Evolutionary conservation across 2,888 invertebrate species (phyloP).

Genomic region (Dermolepida albohirtum): DNA sequence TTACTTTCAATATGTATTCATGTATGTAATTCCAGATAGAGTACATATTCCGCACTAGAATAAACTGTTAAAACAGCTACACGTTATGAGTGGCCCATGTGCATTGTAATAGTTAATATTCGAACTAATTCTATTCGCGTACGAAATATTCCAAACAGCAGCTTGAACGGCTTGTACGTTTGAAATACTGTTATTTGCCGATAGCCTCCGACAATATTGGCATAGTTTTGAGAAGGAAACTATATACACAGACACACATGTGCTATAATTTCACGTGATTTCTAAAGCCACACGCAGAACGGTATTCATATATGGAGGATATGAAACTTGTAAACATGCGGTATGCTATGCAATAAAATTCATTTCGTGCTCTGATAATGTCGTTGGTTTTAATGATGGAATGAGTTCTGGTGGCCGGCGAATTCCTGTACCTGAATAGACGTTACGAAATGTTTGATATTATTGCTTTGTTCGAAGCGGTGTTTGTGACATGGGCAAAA

Average conservation of each 20-base stretch:
- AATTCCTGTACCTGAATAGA: no score
- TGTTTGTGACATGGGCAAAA: no score
- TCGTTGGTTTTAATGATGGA: slow-evolving; percentile 1
- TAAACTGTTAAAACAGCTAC: neutral
- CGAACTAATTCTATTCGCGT: slow-evolving; percentile 12
- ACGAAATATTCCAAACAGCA: slow-evolving; percentile 8
- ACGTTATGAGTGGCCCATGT: neutral
- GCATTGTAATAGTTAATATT: slow-evolving; percentile 5
- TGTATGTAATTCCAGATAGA: no score
- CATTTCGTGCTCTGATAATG: slow-evolving; percentile 14
- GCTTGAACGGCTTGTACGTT: neutral
- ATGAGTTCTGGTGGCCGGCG: neutral
- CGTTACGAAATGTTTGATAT: no score
- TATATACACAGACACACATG: slow-evolving; percentile 45
- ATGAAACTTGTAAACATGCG: slow-evolving; percentile 9
- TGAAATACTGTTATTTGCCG: slow-evolving; percentile 32
- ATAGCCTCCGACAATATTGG: slow-evolving; percentile 51
- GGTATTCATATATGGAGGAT: neutral
- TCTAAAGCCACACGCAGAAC: slow-evolving; percentile 11
- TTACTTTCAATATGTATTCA: no score
- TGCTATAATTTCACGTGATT: slow-evolving; percentile 10
- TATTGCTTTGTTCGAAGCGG: no score
- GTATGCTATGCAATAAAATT: slow-evolving; percentile 7
- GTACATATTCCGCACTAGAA: no score
- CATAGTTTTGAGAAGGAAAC: slow-evolving; percentile 55